Conservation (phyloP, 2,888 invertebrate genomes). For the Acanthosoma haemorrhoidale region DNA sequence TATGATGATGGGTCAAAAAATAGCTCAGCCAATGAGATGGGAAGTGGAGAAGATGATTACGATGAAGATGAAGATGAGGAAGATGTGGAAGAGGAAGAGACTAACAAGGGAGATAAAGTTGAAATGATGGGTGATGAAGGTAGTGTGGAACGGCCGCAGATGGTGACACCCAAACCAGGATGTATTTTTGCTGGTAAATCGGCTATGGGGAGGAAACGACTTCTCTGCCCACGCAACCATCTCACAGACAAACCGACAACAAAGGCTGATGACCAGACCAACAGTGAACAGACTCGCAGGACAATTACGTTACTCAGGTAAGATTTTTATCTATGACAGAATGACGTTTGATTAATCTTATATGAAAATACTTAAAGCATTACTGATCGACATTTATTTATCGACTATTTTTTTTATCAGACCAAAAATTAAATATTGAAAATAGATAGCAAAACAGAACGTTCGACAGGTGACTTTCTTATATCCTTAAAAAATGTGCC, state of each 20-base stretch:
- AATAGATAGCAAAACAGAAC: too few species aligned
- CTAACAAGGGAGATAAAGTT: background rate
- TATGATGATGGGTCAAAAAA: slow-evolving; percentile 24
- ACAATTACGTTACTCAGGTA: slow-evolving; percentile 25
- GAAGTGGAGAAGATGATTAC: slow-evolving; percentile 46
- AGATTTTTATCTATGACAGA: slow-evolving; percentile 2
- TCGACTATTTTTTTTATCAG: too few species aligned
- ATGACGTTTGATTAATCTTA: background rate
- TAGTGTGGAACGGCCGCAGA: slow-evolving; percentile 11
- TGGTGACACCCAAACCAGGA: background rate
- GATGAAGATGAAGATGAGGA: slow-evolving; percentile 45
- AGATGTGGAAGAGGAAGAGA: slow-evolving; percentile 6
- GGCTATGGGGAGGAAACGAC: background rate
- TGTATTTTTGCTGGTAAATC: background rate
- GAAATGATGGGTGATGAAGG: background rate
- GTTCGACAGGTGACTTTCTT: too few species aligned
- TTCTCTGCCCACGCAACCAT: background rate
- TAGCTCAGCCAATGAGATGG: slow-evolving; percentile 22
- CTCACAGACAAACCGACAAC: slow-evolving; percentile 22
- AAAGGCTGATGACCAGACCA: slow-evolving; percentile 20
- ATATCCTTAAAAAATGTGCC: too few species aligned
- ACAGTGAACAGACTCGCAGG: slow-evolving; percentile 28
- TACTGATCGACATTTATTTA: background rate
- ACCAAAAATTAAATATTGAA: too few species aligned
- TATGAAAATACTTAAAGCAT: too few species aligned